Conservation (phyloP, 2,888 invertebrate species). For the Caenorhabditis japonica region DNA sequence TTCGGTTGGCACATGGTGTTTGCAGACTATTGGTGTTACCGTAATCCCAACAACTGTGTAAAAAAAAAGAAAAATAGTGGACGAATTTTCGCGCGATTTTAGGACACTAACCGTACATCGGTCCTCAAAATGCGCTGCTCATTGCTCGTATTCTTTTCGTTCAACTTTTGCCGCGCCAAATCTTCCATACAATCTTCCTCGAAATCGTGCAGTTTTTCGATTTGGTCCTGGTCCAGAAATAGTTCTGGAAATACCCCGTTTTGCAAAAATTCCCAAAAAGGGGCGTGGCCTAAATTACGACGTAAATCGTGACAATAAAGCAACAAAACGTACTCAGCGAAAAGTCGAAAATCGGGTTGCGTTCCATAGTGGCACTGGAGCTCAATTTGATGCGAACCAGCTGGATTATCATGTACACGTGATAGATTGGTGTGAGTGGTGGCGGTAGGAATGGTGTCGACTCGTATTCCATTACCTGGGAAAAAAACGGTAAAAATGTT, state of each 20-base stretch:
- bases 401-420: slow-evolving; percentile 65
- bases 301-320: no score
- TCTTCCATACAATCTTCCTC: slow-evolving; percentile 97
- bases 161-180: slow-evolving; percentile 88
- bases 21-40: no score
- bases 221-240: slow-evolving; percentile 83
- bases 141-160: slow-evolving; percentile 77
- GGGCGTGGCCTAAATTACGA: neutral
- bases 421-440: slow-evolving; percentile 72
- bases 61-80: neutral
- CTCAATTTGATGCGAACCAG: slow-evolving; percentile 46
- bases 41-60: no score
- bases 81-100: neutral
- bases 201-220: slow-evolving; percentile 94
- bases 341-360: slow-evolving; percentile 64
- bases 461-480: slow-evolving; percentile 96
- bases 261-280: slow-evolving; percentile 11
- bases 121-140: slow-evolving; percentile 79
- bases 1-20: no score
- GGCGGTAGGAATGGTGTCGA: slow-evolving; percentile 97
- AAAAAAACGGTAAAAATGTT: no score
- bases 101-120: slow-evolving; percentile 77
- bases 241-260: slow-evolving; percentile 52
- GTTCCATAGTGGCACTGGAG: slow-evolving; percentile 79
- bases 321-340: slow-evolving; percentile 66